A percentile compares a stretch with the other conserved stretches of the same genome.
Evolutionary conservation across 1,140 invertebrate species (phyloP).

Genomic region (Drosophila tani): DNA sequence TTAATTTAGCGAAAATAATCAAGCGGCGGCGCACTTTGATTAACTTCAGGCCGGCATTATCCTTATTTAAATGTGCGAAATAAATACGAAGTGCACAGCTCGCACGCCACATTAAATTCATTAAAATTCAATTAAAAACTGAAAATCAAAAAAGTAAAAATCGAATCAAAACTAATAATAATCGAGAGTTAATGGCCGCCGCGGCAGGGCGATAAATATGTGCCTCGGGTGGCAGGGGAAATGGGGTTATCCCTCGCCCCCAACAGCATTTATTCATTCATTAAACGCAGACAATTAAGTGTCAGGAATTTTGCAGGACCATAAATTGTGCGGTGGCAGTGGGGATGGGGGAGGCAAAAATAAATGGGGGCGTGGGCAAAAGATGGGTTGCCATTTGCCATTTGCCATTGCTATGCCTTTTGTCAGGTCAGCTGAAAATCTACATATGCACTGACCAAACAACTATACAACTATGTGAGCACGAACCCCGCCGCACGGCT

Average conservation of each 20-base stretch:
- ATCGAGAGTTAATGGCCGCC: slow-evolving; percentile 65
- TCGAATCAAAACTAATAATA: slow-evolving; percentile 78
- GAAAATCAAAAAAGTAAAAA: slow-evolving; percentile 59
- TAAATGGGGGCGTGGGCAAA: slow-evolving; percentile 24
- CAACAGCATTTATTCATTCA: slow-evolving; percentile 78
- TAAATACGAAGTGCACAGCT: slow-evolving; percentile 16
- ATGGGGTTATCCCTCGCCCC: not conserved
- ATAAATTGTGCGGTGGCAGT: slow-evolving; percentile 63
- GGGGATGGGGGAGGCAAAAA: not conserved
- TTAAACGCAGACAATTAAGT: slow-evolving; percentile 83
- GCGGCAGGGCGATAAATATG: slow-evolving; percentile 52
- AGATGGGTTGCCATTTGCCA: slow-evolving; percentile 39
- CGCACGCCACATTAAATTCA: slow-evolving; percentile 67
- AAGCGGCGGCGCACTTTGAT: slow-evolving; percentile 54
- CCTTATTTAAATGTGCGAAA: slow-evolving; percentile 42
- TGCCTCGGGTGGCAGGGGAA: not conserved
- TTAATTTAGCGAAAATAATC: slow-evolving; percentile 82
- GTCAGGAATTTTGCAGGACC: slow-evolving; percentile 77
- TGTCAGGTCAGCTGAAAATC: slow-evolving; percentile 83
- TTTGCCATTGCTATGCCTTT: slow-evolving; percentile 44
- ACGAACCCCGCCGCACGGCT: slow-evolving; percentile 12
- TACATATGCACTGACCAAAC: slow-evolving; percentile 81
- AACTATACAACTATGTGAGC: slow-evolving; percentile 78
- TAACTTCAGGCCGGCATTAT: slow-evolving; percentile 59
- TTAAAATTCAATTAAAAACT: slow-evolving; percentile 80